Evolutionary conservation across 2,888 invertebrate genomes (phyloP).

Genomic region (Nephrotoma guestfalica): DNA sequence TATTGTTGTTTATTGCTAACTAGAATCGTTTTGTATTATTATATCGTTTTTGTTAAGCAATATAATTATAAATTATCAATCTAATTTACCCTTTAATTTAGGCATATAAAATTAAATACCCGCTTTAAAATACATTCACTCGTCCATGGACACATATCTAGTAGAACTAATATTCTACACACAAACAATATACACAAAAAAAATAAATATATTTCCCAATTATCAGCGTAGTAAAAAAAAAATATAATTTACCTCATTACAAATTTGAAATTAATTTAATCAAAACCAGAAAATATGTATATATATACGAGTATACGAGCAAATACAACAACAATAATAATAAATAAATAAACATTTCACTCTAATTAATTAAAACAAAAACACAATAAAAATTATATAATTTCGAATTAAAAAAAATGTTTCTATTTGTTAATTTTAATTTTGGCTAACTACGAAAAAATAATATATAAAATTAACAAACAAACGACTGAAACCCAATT

Average conservation of each 20-base stretch:
- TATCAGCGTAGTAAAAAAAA: not conserved
- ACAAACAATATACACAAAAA: not conserved
- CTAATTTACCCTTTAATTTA: not conserved
- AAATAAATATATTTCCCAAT: not conserved
- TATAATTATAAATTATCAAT: not conserved
- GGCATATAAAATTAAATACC: not conserved
- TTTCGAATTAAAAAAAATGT: not conserved
- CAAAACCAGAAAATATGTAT: not conserved
- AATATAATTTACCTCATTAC: not conserved
- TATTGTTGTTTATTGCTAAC: too few species aligned
- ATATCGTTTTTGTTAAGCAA: too few species aligned
- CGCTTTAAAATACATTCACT: not conserved
- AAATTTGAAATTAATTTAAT: not conserved
- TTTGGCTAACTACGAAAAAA: not conserved
- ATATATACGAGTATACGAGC: not conserved
- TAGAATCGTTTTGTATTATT: too few species aligned
- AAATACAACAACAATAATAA: not conserved
- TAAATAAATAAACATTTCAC: not conserved
- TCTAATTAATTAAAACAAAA: not conserved
- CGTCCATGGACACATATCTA: not conserved
- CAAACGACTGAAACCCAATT: not conserved
- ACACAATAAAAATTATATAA: not conserved
- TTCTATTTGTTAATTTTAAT: not conserved
- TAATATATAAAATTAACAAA: not conserved
- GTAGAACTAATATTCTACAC: not conserved